Conservation (phyloP, 2,888 invertebrate genomes). For the Pristionchus fissidentatus region DNA sequence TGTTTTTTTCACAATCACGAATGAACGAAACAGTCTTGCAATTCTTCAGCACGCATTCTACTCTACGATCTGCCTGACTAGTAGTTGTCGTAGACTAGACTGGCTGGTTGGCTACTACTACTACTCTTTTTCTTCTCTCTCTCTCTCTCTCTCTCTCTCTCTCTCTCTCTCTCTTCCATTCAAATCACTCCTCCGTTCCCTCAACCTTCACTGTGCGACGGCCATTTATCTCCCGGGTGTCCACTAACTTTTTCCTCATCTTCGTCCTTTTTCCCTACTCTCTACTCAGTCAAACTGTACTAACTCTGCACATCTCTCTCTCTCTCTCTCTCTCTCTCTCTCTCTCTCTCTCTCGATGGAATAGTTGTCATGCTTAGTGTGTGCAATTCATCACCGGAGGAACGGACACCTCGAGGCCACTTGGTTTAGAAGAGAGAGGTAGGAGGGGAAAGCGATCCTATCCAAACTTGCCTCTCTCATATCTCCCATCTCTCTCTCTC, state of each 20-base stretch:
- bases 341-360: no score
- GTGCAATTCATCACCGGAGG: conserved; percentile 40
- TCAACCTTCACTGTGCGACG: not conserved
- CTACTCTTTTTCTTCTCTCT: not conserved
- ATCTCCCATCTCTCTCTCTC: no score
- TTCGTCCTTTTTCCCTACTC: not conserved
- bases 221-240: not conserved
- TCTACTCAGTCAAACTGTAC: not conserved
- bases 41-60: no score
- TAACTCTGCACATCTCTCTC: not conserved
- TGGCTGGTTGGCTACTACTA: not conserved
- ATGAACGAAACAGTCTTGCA: not conserved
- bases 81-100: not conserved
- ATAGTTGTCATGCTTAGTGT: conserved; percentile 24
- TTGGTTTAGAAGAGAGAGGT: not conserved
- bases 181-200: not conserved
- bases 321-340: not conserved
- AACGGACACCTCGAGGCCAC: not conserved
- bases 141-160: conserved; percentile 26
- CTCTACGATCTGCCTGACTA: no score
- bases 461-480: conserved; percentile 16
- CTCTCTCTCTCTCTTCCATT: conserved; percentile 22
- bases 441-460: no score
- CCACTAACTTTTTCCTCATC: not conserved
- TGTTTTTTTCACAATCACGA: not conserved